Conservation (phyloP, 2,888 invertebrate species). For the Brenthis hecate region DNA sequence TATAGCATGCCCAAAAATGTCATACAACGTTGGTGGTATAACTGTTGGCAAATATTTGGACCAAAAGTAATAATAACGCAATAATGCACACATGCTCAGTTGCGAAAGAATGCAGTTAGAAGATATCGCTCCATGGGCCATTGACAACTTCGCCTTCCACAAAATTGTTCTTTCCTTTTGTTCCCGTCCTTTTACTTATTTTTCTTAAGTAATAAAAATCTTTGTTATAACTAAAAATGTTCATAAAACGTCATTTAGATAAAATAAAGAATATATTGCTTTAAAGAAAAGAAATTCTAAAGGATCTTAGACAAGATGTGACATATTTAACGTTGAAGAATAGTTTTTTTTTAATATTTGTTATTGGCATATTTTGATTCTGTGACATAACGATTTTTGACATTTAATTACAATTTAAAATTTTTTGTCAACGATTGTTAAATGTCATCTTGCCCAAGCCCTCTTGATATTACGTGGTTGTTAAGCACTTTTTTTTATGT, state of each 20-base stretch:
- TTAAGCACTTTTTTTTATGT: no score
- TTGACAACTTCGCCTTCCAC: conserved; percentile 35
- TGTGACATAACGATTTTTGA: no score
- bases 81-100: conserved; percentile 14
- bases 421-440: no score
- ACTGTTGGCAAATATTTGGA: no score
- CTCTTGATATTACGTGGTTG: no score
- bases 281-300: conserved; percentile 3
- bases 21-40: no score
- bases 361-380: no score
- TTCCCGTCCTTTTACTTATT: conserved; percentile 28
- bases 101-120: conserved; percentile 35
- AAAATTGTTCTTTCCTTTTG: conserved; percentile 37
- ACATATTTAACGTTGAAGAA: no score
- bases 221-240: conserved; percentile 31
- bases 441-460: no score
- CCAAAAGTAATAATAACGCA: conserved; percentile 12
- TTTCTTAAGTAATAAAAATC: conserved; percentile 33
- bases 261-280: conserved; percentile 18
- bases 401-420: no score
- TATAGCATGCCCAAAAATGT: no score
- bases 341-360: no score
- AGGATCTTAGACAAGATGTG: not conserved
- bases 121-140: conserved; percentile 35
- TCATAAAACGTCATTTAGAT: conserved; percentile 29